Base-by-base conservation (phyloP, 2,113 vertebrate genomes). In the Equus przewalskii region DNA sequence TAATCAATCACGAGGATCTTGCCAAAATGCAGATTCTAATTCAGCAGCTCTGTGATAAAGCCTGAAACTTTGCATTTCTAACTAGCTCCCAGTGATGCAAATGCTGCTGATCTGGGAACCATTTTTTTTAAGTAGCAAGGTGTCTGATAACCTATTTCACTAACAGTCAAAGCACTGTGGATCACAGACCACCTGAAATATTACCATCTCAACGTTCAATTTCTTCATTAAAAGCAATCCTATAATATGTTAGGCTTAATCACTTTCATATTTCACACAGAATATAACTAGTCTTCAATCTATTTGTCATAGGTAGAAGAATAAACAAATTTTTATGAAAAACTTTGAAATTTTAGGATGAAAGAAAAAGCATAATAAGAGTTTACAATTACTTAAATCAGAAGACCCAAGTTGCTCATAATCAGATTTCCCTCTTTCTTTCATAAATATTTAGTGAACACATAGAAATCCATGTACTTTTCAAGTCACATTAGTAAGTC, bases 351-450 rank as follows among this genome's bases (percentile, higher is more conserved):
- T 24, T 64, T 96, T 73, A 80, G 30, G 64, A 70, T 67, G 28
- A 95, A 96, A 79, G 30, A 69, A 44, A 95, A 96, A 92, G 46
- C 60, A 44, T 75, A 90, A 67, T 58, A 93, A 92, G n/a, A 67
- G n/a, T 76, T 94, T 67, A 62, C 9, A 94, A 62, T 26, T 49
- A 89, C 41, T 90, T 89, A 65, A 88, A 44, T 80, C 21, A 75
- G 64, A 62, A n/a, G 44, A 65, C 22, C 26, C 79, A 92, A 54
- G 14, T 26, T 95, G n/a, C 16, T 91, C n/a, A 94, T 69, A 58
- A 76, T 14, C 3, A 81, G 28, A 82, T 33, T 84, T 60, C 21
- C 26, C 18, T 80, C 19, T 85, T 80, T 62, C 58, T 70, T 62
- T 92, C 44, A 91, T 44, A 88, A 91, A 26, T 36, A 90, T 67